Evolutionary conservation across 2,113 vertebrate genomes (phyloP).

Genomic region (Lethenteron camtschaticum): DNA sequence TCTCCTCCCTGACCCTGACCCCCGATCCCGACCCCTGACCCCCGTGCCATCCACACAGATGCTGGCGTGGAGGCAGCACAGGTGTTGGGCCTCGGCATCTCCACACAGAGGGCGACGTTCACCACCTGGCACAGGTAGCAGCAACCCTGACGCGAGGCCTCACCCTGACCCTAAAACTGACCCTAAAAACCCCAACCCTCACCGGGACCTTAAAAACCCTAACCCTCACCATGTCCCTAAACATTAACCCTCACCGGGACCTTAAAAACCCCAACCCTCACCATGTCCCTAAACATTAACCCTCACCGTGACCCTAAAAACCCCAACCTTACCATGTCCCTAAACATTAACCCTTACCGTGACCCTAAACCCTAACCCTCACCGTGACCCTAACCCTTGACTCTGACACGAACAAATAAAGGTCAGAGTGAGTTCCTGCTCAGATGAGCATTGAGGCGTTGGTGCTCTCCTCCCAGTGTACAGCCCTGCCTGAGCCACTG

Average conservation of each 20-base stretch:
- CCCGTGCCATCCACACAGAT: constrained; percentile 20
- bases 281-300: background rate
- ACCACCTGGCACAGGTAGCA: constrained; percentile 67
- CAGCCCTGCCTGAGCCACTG: no score
- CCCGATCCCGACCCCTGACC: background rate
- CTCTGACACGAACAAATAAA: no score
- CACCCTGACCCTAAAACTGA: background rate
- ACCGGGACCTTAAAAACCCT: background rate
- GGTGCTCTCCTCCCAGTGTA: no score
- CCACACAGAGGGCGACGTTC: constrained; percentile 67
- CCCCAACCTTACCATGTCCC: background rate
- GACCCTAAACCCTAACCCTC: no score
- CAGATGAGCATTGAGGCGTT: no score
- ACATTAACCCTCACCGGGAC: background rate
- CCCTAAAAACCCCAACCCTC: background rate
- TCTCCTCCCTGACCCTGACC: background rate
- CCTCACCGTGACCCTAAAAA: background rate
- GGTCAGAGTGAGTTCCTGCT: no score
- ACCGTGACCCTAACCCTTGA: no score
- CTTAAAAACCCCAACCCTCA: background rate
- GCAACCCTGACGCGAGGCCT: background rate
- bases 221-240: background rate
- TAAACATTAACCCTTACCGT: background rate
- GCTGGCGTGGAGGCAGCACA: constrained; percentile 53
- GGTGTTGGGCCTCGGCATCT: constrained; percentile 60